phyloP scores from a whole-genome alignment of 2,113 vertebrate genomes.

The Columba livia region DNA sequence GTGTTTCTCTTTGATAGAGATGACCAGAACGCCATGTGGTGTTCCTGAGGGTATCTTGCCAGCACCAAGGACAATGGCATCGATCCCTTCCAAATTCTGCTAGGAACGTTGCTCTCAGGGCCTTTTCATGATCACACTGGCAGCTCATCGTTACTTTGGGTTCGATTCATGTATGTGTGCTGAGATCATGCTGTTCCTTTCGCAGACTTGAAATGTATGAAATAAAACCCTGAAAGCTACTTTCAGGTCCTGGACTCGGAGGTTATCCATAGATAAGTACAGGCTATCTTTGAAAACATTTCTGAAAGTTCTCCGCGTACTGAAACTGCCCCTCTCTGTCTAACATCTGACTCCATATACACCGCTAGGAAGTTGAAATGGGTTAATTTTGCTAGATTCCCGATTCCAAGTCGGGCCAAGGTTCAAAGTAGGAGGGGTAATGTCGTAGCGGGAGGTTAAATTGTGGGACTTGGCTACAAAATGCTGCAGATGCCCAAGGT shows the following conservation, averaged over 20 bases:
- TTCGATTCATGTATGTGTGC: not conserved
- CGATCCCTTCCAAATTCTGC: not conserved
- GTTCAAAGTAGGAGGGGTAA: not conserved
- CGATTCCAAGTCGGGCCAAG: not conserved
- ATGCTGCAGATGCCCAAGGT: not conserved
- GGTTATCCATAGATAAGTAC: not conserved
- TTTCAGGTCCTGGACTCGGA: too few relatives aligned
- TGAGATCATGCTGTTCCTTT: not conserved
- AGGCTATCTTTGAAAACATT: not conserved
- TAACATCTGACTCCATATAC: fast-evolving
- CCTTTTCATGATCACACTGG: not conserved
- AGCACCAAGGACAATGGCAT: not conserved
- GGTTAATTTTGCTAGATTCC: not conserved
- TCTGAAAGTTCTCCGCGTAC: not conserved
- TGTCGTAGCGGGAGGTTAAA: not conserved
- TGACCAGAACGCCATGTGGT: not conserved
- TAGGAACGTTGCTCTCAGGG: not conserved
- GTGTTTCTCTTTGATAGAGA: not conserved
- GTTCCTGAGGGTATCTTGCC: not conserved
- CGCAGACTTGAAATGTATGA: not conserved
- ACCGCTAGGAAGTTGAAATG: not conserved
- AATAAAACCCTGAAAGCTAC: not conserved
- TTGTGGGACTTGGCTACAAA: not conserved
- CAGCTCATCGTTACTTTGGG: not conserved
- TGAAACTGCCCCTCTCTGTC: not conserved